A percentile compares a stretch with the other conserved stretches of the same genome.
phyloP scores from a whole-genome alignment of 2,888 invertebrate genomes.

The Orthosia gracilis region DNA sequence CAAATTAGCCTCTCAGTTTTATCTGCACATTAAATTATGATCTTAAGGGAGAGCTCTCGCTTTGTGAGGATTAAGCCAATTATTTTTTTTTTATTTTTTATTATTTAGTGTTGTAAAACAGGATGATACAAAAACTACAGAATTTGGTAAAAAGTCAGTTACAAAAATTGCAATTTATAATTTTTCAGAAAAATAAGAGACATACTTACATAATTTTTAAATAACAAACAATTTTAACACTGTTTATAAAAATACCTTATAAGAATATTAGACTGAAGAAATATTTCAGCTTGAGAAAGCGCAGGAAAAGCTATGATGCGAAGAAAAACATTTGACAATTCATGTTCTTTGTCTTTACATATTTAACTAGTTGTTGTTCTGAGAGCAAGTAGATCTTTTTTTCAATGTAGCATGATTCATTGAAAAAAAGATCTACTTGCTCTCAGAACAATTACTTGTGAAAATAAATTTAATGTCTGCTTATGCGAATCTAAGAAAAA shows the following conservation, averaged over 20 bases:
- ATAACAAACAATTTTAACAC: background rate
- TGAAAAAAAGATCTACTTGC: background rate
- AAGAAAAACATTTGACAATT: background rate
- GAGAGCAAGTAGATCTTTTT: too few species aligned
- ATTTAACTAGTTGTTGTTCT: too few species aligned
- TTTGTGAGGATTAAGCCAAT: background rate
- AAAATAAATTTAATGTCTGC: too few species aligned
- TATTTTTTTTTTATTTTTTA: background rate
- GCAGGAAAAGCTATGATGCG: background rate
- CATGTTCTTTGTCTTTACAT: too few species aligned
- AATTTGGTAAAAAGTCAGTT: background rate
- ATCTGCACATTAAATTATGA: conserved; percentile 78
- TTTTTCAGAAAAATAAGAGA: background rate
- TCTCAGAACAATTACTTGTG: background rate
- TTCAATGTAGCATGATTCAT: too few species aligned
- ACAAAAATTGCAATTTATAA: background rate
- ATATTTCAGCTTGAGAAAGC: background rate
- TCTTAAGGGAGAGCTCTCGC: conserved; percentile 75
- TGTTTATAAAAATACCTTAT: background rate
- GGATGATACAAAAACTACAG: background rate
- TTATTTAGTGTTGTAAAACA: background rate
- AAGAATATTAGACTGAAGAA: background rate
- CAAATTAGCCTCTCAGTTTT: conserved; percentile 82
- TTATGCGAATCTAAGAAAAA: conserved; percentile 1
- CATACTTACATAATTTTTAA: background rate